phyloP scores from a whole-genome alignment of 2,888 invertebrate species.

The Agriotes lineatus region DNA sequence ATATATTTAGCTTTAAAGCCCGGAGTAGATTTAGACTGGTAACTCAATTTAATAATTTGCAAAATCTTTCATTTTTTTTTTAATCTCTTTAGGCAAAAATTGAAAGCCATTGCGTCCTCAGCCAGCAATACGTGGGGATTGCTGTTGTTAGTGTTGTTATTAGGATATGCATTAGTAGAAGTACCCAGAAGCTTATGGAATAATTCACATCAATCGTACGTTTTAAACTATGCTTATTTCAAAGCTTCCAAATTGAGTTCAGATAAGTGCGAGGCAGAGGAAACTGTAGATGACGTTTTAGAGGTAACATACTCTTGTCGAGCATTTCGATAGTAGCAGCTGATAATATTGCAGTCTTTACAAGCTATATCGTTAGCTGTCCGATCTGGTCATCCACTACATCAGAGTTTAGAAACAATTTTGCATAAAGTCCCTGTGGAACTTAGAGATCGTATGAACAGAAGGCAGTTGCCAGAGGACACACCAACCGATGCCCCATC shows the following conservation, averaged over 20 bases:
- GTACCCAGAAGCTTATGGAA: slow-evolving; percentile 94
- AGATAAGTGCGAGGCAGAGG: slow-evolving; percentile 97
- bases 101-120: slow-evolving; percentile 97
- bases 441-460: slow-evolving; percentile 79
- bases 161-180: slow-evolving; percentile 97
- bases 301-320: slow-evolving; percentile 72
- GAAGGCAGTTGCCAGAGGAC: slow-evolving; percentile 72
- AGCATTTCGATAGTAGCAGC: background rate
- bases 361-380: slow-evolving; percentile 85
- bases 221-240: slow-evolving; percentile 89
- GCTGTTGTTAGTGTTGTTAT: slow-evolving; percentile 90
- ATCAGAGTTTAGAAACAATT: slow-evolving; percentile 88
- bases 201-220: slow-evolving; percentile 86
- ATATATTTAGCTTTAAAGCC: slow-evolving; percentile 95
- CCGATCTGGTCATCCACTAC: slow-evolving; percentile 79
- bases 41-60: too few species aligned
- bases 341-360: slow-evolving; percentile 75
- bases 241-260: slow-evolving; percentile 93
- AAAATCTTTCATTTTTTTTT: too few species aligned
- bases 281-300: slow-evolving; percentile 93
- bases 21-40: slow-evolving; percentile 89
- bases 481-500: slow-evolving; percentile 77
- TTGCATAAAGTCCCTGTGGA: slow-evolving; percentile 88
- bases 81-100: slow-evolving; percentile 85
- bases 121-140: slow-evolving; percentile 99